Base-by-base conservation (phyloP, 2,797 vertebrate species). In the Gephyroberyx darwinii region DNA sequence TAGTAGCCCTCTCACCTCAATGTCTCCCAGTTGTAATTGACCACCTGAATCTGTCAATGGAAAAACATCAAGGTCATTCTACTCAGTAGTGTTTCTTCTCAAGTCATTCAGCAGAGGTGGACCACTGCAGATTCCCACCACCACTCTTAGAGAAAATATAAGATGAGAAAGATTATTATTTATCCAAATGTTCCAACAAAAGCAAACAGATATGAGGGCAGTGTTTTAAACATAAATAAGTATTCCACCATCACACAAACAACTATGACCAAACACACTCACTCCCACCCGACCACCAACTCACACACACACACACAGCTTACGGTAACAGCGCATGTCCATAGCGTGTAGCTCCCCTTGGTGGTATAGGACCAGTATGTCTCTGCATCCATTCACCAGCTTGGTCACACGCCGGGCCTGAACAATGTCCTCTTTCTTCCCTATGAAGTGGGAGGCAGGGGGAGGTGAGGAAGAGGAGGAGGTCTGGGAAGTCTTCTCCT, bases 301-400 rank as follows among this genome's bases (percentile, higher is more conserved):
- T 2, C 39, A 41, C 39, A 26, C 17, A 41, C 17, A 53, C 13
- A 45, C 17, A 31, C 4, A 26, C 2, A 45, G 48, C 96, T 95
- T 94, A 98, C 96, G 96, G 83, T 99, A 98, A 86, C 97, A 98
- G 68, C 89, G 95, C 76, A 90, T 91, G 71, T 99, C 97, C 94
- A 98, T 84, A 31, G 96, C 97, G 71, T 98, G 88, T 71, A 96
- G 92, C 69, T 89, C 87, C 52, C 93, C 96, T 69, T 93, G 77
- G 20, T 97, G 94, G 80, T 94, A 92, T 69, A 99, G 92, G 63
- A 98, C 90, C 45, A 97, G 91, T 17, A 98, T 85, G 83, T 98
- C 95, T 93, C 96, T 95, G 33, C 88, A 85, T 52, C 92, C 94
- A 30, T 95, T 82, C 35, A 97, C 86, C 71, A 90, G 89, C 70